Base-by-base conservation (phyloP, 2,888 invertebrate species). In the Neoscelio sp. region DNA sequence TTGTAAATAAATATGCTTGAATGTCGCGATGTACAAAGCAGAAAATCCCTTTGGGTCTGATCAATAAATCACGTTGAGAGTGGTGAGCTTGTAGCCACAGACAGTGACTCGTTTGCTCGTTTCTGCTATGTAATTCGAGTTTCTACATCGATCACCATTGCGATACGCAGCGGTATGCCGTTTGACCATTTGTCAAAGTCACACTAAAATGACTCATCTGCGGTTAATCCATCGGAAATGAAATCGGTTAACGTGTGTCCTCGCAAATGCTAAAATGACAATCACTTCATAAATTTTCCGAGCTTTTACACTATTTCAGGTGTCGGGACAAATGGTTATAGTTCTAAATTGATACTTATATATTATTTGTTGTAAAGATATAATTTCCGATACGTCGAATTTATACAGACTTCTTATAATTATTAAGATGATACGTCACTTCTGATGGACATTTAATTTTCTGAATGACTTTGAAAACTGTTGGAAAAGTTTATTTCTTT, bases 151-250 rank as follows among this genome's bases (percentile, higher is more conserved):
- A 82, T 83, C 83, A 81, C 75, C 78, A 75, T 78, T 71, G 80
- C 70, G 78, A 78, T 80, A 80, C 70, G 80, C 65, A 75, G 58
- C 58, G 68, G 60, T 78, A 50, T 46, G 80, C 73, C 74, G 62
- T 81, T 83, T 80, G 60, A 74, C 80, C 81, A 82, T 82, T 80
- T 81, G 80, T 82, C 83, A 81, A 78, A 82, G 82, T 80, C 80
- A 52, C 52, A 48, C 67, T 33, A 60, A 78, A 78, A 78, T 78
- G 71, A 78, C 78, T 78, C 71, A 50, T 67, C 67, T 26, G 65
- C 54, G 78, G 71, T 78, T 78, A 78, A 78, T 78, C 71, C 78
- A 23, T 60, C 54, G 78, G 67, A 78, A 78, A 78, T 65, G 71
- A 78, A 78, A 71, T 67, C 67, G 60, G 71, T 64, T 65, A 67